These are phyloP conservation scores for Condylostylus longicornis DNA, from an alignment of 1,140 invertebrate genomes.

Conservation along the genomic window DNA sequence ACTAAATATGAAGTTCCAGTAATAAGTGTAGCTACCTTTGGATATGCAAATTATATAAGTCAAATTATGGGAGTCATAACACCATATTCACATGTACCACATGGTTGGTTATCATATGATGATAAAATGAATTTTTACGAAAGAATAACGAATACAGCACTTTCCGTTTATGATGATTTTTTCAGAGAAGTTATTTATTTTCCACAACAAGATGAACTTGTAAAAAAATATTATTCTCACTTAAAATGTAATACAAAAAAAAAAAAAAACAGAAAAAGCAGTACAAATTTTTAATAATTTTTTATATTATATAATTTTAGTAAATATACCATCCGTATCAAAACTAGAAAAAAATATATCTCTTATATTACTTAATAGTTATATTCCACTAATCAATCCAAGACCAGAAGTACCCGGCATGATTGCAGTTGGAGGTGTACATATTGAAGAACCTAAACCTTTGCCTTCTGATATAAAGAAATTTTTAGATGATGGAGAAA, in stretches of 20 bases:
- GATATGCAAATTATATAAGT: constrained; percentile 25
- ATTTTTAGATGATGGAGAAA: constrained; percentile 31
- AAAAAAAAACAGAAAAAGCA: neutral
- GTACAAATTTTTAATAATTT: neutral
- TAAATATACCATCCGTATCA: constrained; percentile 33
- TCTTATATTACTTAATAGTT: constrained; percentile 25
- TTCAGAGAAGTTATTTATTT: constrained; percentile 17
- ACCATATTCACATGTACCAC: constrained; percentile 29
- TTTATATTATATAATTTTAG: constrained; percentile 9
- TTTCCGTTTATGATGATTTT: constrained; percentile 18
- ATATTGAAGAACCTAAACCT: constrained; percentile 24
- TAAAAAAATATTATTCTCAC: constrained; percentile 23
- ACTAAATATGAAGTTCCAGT: constrained; percentile 28
- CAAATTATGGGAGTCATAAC: constrained; percentile 26
- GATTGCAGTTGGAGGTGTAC: constrained; percentile 28
- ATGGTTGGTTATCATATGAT: constrained; percentile 18
- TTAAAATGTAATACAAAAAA: constrained; percentile 9
- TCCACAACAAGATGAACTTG: constrained; percentile 28
- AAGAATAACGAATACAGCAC: constrained; percentile 22
- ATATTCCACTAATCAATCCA: constrained; percentile 22
- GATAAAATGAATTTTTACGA: constrained; percentile 32
- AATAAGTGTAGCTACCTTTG: constrained; percentile 26
- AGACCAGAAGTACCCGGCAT: constrained; percentile 22
- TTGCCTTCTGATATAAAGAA: constrained; percentile 29
- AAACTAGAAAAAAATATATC: constrained; percentile 36